These are phyloP conservation scores for Luperina testacea DNA, from an alignment of 2,888 invertebrate genomes.

Conservation along the genomic window DNA sequence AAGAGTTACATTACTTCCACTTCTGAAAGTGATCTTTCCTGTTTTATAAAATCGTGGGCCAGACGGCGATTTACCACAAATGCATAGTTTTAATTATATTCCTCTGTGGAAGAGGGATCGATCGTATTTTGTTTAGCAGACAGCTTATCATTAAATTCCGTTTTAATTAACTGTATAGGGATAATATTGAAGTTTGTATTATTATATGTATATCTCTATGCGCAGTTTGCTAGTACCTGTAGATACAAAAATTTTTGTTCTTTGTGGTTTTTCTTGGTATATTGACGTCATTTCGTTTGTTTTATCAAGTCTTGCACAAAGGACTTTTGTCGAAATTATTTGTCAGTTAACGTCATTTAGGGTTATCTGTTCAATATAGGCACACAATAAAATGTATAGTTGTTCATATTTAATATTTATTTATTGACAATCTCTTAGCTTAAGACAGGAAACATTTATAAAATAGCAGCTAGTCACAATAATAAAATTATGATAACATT, in stretches of 20 bases:
- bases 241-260: background rate
- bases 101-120: background rate
- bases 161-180: background rate
- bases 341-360: background rate
- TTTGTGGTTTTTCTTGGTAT: background rate
- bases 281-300: slow-evolving; percentile 9
- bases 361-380: background rate
- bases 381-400: slow-evolving; percentile 37
- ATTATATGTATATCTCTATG: background rate
- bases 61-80: background rate
- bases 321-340: background rate
- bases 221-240: background rate
- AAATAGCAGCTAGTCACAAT: slow-evolving; percentile 88
- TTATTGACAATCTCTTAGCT: slow-evolving; percentile 86
- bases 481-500: slow-evolving; percentile 87
- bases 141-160: background rate
- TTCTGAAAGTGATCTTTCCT: background rate
- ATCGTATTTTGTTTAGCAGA: slow-evolving; percentile 3
- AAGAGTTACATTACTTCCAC: background rate
- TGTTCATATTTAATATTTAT: slow-evolving; percentile 83
- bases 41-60: background rate
- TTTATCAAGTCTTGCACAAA: background rate
- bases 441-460: slow-evolving; percentile 89
- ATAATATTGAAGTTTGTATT: slow-evolving; percentile 17
- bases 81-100: background rate